phyloP scores from a whole-genome alignment of 2,113 vertebrate genomes.

The Protomyctophum bolini region DNA sequence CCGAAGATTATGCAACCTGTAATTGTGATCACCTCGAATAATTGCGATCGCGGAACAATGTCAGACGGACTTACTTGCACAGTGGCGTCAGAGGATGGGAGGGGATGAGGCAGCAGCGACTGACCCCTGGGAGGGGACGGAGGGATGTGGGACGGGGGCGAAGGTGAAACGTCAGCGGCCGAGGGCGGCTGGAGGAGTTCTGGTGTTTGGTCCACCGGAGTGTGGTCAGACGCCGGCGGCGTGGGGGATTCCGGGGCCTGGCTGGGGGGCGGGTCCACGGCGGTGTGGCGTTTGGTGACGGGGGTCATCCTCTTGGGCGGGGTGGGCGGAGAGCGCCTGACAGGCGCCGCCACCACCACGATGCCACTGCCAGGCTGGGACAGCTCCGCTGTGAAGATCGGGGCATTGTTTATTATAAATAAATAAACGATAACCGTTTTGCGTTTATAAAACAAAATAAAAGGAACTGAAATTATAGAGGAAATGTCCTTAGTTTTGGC shows the following conservation, averaged over 20 bases:
- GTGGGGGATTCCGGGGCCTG: constrained; percentile 35
- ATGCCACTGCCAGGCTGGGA: constrained; percentile 74
- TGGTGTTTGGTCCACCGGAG: not conserved
- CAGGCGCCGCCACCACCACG: constrained; percentile 61
- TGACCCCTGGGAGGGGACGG: constrained; percentile 65
- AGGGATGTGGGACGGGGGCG: constrained; percentile 72
- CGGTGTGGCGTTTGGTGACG: constrained; percentile 65
- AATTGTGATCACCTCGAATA: too few relatives aligned
- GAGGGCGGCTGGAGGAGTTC: not conserved
- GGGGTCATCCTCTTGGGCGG: constrained; percentile 87
- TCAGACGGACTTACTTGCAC: constrained; percentile 20
- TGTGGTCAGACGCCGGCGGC: constrained; percentile 11
- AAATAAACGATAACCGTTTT: too few relatives aligned
- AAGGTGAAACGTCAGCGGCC: constrained; percentile 1
- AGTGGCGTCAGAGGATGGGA: constrained; percentile 44
- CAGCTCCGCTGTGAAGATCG: constrained; percentile 77
- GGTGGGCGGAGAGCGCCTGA: constrained; percentile 88
- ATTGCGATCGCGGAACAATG: too few relatives aligned
- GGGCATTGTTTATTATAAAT: too few relatives aligned
- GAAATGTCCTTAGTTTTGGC: too few relatives aligned
- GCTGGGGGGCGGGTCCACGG: constrained; percentile 53
- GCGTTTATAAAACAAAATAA: too few relatives aligned
- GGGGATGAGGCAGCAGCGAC: constrained; percentile 21
- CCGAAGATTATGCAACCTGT: too few relatives aligned
- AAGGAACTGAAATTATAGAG: too few relatives aligned